Conservation (phyloP, 2,113 vertebrate species). For the Sitta europaea region DNA sequence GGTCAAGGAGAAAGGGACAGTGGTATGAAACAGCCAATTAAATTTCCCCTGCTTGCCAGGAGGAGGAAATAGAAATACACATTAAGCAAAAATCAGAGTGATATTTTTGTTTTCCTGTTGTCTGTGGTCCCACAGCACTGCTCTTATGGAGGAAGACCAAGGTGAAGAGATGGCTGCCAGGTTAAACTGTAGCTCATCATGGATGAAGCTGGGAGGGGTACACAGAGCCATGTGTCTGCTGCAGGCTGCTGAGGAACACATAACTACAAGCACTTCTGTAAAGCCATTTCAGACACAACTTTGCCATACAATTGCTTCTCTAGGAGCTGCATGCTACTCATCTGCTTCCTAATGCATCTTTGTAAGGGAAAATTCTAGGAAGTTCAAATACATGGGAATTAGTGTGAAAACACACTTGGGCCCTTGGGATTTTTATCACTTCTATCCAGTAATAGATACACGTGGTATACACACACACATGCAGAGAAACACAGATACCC, state of each 20-base stretch:
- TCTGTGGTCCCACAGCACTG: not conserved
- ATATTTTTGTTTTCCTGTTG: not conserved
- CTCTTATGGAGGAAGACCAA: not conserved
- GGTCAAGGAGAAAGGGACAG: conserved; percentile 67
- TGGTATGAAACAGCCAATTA: conserved; percentile 13
- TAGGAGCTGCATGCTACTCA: not conserved
- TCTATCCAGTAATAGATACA: not conserved
- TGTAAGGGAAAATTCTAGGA: not conserved
- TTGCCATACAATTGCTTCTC: not conserved
- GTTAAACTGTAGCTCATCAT: not conserved
- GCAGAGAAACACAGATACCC: not conserved
- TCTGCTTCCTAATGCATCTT: not conserved
- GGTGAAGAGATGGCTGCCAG: not conserved
- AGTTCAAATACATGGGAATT: not conserved
- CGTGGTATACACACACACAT: rapidly evolving
- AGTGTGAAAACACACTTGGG: not conserved
- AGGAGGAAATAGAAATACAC: not conserved
- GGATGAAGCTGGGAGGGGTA: not conserved
- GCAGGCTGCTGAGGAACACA: not conserved
- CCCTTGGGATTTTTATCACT: not conserved
- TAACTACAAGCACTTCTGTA: not conserved
- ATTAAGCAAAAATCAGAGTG: not conserved
- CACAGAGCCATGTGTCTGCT: not conserved
- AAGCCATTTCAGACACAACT: not conserved
- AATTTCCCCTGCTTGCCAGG: not conserved